A percentile compares a stretch with the other conserved stretches of the same genome.
Conservation (phyloP, 2,797 vertebrate genomes). For the Macroramphosus scolopax region DNA sequence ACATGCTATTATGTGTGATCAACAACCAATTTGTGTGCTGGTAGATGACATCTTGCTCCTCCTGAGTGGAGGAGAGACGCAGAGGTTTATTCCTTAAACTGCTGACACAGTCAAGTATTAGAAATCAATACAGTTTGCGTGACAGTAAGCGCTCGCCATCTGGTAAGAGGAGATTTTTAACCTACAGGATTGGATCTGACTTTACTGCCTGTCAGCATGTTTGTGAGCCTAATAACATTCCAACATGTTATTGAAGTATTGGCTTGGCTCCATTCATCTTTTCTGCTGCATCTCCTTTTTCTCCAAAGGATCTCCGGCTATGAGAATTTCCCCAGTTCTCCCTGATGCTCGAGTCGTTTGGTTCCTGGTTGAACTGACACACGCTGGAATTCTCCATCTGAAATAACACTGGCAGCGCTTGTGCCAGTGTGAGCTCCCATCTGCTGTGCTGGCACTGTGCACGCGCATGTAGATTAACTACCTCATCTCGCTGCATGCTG, state of each 20-base stretch:
- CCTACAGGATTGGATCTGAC: constrained; percentile 28
- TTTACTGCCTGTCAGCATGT: constrained; percentile 56
- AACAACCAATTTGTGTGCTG: constrained; percentile 21
- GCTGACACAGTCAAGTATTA: constrained; percentile 50
- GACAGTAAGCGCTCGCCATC: constrained; percentile 27
- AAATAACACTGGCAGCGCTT: constrained; percentile 55
- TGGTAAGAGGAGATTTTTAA: constrained; percentile 30
- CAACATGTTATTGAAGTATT: constrained; percentile 12
- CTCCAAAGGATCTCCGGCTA: not conserved
- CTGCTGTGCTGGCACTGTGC: constrained; percentile 64
- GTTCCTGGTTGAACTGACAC: constrained; percentile 20
- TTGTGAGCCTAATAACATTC: constrained; percentile 34
- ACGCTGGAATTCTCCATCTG: constrained; percentile 39
- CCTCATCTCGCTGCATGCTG: constrained; percentile 35
- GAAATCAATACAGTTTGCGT: constrained; percentile 41
- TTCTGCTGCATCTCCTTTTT: constrained; percentile 13
- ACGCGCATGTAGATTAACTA: constrained; percentile 51
- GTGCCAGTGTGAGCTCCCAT: constrained; percentile 62
- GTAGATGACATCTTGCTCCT: constrained; percentile 16
- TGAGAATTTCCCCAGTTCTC: constrained; percentile 20
- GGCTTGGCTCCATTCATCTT: constrained; percentile 7
- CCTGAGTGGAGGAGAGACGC: constrained; percentile 12
- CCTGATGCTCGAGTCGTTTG: constrained; percentile 42
- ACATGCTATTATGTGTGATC: constrained; percentile 61
- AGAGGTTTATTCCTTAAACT: constrained; percentile 24